These are phyloP conservation scores for Acrossocheilus fasciatus DNA, from an alignment of 2,797 vertebrate genomes.

Conservation along the genomic window DNA sequence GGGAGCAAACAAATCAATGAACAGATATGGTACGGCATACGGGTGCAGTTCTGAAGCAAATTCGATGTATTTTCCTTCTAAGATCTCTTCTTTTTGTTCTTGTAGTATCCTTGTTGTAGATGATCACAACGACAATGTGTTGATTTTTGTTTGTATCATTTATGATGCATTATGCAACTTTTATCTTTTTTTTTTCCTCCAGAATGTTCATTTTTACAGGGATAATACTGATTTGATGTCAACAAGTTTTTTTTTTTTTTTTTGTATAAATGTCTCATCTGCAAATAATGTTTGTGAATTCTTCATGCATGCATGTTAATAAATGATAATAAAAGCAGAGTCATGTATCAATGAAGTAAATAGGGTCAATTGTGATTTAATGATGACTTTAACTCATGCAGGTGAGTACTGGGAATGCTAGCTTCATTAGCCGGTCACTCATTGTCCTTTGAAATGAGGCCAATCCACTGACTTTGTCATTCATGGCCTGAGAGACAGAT, in stretches of 20 bases:
- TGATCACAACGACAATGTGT: not conserved
- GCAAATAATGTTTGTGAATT: not conserved
- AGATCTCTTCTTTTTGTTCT: not conserved
- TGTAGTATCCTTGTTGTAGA: not conserved
- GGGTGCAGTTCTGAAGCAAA: not conserved
- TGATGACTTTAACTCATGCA: not conserved
- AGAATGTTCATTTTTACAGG: not conserved
- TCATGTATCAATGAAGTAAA: not conserved
- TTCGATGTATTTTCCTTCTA: not conserved
- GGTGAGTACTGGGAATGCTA: not conserved
- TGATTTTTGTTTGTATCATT: not conserved
- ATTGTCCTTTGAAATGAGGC: slow-evolving; percentile 21
- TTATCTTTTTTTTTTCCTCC: not conserved
- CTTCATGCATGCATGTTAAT: not conserved
- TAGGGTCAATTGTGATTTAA: not conserved
- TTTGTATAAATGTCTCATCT: not conserved
- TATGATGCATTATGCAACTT: not conserved
- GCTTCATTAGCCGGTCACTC: not conserved
- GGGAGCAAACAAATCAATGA: not conserved
- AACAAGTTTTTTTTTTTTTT: not conserved
- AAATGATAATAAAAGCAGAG: not conserved
- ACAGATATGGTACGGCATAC: not conserved
- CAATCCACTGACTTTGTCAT: slow-evolving; percentile 11
- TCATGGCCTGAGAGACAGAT: not conserved
- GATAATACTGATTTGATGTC: not conserved